Conservation (phyloP, 2,797 vertebrate genomes). For the Phoeniculus purpureus region DNA sequence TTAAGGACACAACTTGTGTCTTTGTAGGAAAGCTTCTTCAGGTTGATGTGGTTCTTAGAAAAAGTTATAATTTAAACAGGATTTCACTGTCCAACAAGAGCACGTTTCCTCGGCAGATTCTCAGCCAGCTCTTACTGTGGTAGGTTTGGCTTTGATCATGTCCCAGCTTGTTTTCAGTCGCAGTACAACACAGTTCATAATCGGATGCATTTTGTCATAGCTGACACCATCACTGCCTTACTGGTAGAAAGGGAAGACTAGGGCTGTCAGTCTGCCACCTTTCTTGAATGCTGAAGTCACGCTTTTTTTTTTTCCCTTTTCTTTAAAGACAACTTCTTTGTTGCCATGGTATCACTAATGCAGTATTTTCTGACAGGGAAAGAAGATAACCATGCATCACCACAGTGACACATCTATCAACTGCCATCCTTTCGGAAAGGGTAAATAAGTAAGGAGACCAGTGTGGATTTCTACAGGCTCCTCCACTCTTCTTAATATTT, state of each 20-base stretch:
- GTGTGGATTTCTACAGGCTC: neutral
- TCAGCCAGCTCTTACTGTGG: neutral
- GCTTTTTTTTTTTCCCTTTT: neutral
- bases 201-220: slow-evolving; percentile 36
- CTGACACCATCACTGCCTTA: slow-evolving; percentile 27
- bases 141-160: neutral
- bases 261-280: slow-evolving; percentile 51
- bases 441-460: slow-evolving; percentile 54
- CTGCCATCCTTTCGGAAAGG: slow-evolving; percentile 64
- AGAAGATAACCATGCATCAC: slow-evolving; percentile 56
- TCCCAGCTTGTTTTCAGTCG: slow-evolving; percentile 33
- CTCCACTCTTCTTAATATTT: neutral
- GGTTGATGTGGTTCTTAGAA: neutral
- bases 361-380: slow-evolving; percentile 68
- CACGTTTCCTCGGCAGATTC: neutral
- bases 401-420: slow-evolving; percentile 67
- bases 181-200: slow-evolving; percentile 7
- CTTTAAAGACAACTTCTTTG: slow-evolving; percentile 52
- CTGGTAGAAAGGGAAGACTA: neutral
- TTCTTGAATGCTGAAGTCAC: slow-evolving; percentile 32
- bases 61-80: neutral
- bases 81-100: neutral
- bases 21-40: neutral
- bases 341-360: slow-evolving; percentile 77
- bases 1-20: neutral